These are phyloP conservation scores for Cnemophilus loriae DNA, from an alignment of 2,113 vertebrate genomes.

Conservation along the genomic window DNA sequence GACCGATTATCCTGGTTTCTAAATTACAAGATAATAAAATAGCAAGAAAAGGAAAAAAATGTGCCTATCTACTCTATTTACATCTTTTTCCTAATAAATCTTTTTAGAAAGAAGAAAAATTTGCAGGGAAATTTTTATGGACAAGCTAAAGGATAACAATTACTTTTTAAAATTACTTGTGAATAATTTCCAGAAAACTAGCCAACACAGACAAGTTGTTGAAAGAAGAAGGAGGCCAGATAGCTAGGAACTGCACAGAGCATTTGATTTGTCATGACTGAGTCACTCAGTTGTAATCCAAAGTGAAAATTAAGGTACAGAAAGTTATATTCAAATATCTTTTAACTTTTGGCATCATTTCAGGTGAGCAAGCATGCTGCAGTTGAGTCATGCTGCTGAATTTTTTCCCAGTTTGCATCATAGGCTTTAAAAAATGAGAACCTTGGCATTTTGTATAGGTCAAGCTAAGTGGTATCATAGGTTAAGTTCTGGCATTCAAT, in stretches of 20 bases:
- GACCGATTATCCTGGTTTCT: not conserved
- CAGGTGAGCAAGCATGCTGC: not conserved
- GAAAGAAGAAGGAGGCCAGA: not conserved
- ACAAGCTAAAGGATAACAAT: not conserved
- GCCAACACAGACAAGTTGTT: not conserved
- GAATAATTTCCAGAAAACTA: not conserved
- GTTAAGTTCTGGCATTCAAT: constrained; percentile 2
- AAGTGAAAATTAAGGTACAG: not conserved
- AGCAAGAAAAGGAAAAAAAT: not conserved
- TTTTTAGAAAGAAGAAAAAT: not conserved
- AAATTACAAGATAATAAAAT: not conserved
- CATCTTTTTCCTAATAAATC: not conserved
- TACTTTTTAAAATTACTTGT: not conserved
- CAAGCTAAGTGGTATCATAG: not conserved
- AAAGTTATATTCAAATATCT: not conserved
- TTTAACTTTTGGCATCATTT: not conserved
- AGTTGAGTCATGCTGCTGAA: not conserved
- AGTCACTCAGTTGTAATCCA: not conserved
- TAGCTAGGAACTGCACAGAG: not conserved
- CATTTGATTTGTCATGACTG: not conserved
- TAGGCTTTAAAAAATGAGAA: not conserved
- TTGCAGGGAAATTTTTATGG: not conserved
- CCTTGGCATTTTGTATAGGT: not conserved
- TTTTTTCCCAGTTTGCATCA: not conserved
- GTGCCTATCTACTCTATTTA: not conserved